Conservation (phyloP, 2,113 vertebrate species). For the Dicentrarchus labrax region DNA sequence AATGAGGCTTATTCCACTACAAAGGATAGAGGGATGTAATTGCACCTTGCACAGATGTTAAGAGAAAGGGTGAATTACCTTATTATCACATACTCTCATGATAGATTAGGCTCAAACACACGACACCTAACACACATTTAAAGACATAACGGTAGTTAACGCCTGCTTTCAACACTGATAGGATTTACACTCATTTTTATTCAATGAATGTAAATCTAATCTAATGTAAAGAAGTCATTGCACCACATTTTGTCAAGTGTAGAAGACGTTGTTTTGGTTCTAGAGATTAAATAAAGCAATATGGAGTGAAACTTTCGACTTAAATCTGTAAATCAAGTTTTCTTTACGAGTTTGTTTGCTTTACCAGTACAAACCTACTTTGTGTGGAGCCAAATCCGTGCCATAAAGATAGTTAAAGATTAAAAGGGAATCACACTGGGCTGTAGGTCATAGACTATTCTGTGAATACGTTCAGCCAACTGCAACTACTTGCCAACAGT, state of each 20-base stretch:
- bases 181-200: neutral
- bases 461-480: neutral
- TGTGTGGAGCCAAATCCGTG: neutral
- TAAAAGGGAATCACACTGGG: constrained; percentile 22
- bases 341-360: neutral
- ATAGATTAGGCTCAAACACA: neutral
- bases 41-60: neutral
- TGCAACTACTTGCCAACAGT: neutral
- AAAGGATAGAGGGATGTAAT: constrained; percentile 16
- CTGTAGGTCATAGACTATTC: constrained; percentile 17
- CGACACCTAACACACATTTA: neutral
- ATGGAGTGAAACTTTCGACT: neutral
- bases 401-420: constrained; percentile 42
- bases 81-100: neutral
- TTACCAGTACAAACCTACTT: rapidly evolving
- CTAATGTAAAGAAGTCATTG: neutral
- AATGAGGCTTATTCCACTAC: neutral
- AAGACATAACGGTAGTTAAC: neutral
- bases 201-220: neutral
- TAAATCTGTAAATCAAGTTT: neutral
- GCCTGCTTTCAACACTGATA: neutral
- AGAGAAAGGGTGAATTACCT: neutral
- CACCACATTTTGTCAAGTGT: no score
- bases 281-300: neutral
- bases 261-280: neutral